These are phyloP conservation scores for Petrocephalus sullivani DNA, from an alignment of 2,797 vertebrate genomes.

Conservation along the genomic window DNA sequence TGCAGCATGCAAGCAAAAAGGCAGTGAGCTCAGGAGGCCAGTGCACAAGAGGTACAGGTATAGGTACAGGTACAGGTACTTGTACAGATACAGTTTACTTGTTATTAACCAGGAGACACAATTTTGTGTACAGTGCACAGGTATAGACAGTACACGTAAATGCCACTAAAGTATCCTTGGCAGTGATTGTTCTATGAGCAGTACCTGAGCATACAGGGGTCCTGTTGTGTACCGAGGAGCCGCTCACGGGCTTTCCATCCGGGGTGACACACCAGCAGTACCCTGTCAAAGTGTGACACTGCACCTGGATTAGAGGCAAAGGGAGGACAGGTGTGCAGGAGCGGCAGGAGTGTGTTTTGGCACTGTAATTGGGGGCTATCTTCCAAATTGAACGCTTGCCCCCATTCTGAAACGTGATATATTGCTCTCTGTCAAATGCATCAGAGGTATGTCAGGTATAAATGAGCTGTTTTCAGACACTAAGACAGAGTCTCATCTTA, in stretches of 20 bases:
- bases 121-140: background rate
- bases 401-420: conserved; percentile 2
- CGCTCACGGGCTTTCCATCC: conserved; percentile 94
- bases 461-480: background rate
- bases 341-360: background rate
- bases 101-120: background rate
- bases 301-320: conserved; percentile 69
- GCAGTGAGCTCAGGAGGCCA: background rate
- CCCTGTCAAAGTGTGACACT: conserved; percentile 94
- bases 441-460: background rate
- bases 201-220: conserved; percentile 99
- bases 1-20: background rate
- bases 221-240: conserved; percentile 96
- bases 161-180: background rate
- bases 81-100: background rate
- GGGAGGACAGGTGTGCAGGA: background rate
- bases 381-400: background rate
- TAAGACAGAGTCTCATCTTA: background rate
- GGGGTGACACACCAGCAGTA: conserved; percentile 98
- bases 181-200: conserved; percentile 40
- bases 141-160: background rate
- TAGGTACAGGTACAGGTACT: no score
- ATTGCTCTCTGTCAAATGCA: conserved; percentile 4
- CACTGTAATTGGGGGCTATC: background rate
- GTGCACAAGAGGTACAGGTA: background rate